A percentile compares a stretch with the other conserved stretches of the same genome.
Conservation (phyloP, 2,113 vertebrate genomes). For the Glareola pratincola region DNA sequence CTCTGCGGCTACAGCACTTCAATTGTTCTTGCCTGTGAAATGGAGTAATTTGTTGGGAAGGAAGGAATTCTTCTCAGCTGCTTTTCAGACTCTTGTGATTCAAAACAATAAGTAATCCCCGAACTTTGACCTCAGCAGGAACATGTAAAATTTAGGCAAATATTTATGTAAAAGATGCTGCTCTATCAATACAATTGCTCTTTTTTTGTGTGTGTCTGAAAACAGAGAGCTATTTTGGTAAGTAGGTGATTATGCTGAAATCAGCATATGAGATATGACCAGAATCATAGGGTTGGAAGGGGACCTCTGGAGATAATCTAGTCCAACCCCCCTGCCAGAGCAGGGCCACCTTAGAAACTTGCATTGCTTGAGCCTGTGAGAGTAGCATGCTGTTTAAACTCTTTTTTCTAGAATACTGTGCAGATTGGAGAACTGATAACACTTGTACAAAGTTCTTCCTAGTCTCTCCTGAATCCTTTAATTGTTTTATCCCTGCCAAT, state of each 20-base stretch:
- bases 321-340: no score
- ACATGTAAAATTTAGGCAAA: not conserved
- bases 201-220: not conserved
- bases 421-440: not conserved
- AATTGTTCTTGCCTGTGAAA: not conserved
- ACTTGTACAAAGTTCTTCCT: not conserved
- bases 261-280: not conserved
- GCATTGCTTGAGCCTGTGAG: not conserved
- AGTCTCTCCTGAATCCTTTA: not conserved
- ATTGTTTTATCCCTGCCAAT: not conserved
- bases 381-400: not conserved
- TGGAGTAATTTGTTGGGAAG: not conserved
- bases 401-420: not conserved
- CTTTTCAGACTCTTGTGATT: not conserved
- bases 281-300: no score
- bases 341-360: no score
- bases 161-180: not conserved
- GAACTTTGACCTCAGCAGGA: not conserved
- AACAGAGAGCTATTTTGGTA: not conserved
- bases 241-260: not conserved
- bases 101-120: not conserved
- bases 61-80: not conserved
- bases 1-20: not conserved
- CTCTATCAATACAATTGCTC: fast-evolving
- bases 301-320: no score